Evolutionary conservation across 2,888 invertebrate genomes (phyloP), one percentile per base, ranked within the genome.

Genomic region (Chloroclysta siterata): DNA sequence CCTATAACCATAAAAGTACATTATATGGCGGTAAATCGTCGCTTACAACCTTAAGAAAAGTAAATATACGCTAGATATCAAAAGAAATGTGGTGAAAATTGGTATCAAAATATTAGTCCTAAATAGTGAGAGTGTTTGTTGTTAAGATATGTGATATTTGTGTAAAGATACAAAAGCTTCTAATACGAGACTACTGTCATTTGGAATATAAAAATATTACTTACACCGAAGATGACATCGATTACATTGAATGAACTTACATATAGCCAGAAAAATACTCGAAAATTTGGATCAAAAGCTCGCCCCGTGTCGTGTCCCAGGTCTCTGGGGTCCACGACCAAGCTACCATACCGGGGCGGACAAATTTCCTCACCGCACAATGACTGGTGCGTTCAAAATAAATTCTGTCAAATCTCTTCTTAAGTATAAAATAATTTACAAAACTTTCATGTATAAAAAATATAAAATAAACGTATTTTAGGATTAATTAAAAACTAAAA

Each of bases 91-190:
- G 82, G 87, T 87, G 89, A 92, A 92, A 89, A 92, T 89, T 83
- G 81, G 81, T 93, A 93, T 92, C 91, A 93, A 93, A 93, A 93
- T 85, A 85, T 90, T 89, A 89, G 79, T 78, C 80, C 85, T 90
- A 89, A 87, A 85, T 85, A 72, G 83, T 85, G 88, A 83, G 81
- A 75, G 86, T 85, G 84, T 85, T 83, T 79, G 81, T 81, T 83
- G 84, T 85, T 87, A 89, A 29, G 93, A 92, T 92, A 93, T 93
- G 92, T 92, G 90, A 88, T 85, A 89, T 82, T 87, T 86, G 84
- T 83, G 83, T 87, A 85, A 82, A 90, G 82, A 83, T 87, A 88
- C 81, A 80, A 83, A 89, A 88, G 87, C 84, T 79, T 85, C 56
- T 71, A 70, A 72, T 64, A 72, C 67, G 74, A 76, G 79, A 82